Evolutionary conservation across 2,113 vertebrate species (phyloP).

Genomic region (Urocitellus parryii): DNA sequence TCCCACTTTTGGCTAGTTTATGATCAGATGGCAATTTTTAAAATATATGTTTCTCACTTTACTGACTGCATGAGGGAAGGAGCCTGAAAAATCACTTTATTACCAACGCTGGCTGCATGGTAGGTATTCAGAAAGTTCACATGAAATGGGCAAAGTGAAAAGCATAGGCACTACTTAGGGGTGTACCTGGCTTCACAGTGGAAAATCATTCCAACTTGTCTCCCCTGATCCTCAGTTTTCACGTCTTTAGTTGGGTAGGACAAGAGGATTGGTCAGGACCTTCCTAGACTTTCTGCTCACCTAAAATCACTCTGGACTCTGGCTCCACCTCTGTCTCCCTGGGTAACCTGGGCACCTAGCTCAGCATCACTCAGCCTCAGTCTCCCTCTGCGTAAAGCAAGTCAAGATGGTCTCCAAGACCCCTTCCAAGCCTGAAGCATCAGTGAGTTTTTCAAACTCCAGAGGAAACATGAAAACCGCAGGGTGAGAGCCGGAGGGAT

Average conservation of each 20-base stretch:
- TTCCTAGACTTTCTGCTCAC: not conserved
- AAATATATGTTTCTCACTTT: not conserved
- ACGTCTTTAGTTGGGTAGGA: not conserved
- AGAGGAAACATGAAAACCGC: constrained; percentile 59
- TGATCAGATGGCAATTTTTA: not conserved
- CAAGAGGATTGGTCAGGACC: not conserved
- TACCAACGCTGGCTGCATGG: not conserved
- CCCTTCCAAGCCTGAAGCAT: constrained; percentile 9
- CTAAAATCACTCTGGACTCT: not conserved
- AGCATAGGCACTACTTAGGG: not conserved
- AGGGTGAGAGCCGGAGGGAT: constrained; percentile 51
- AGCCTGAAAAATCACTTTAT: not conserved
- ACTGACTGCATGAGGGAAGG: not conserved
- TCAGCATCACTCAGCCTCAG: not conserved
- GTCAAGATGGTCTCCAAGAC: not conserved
- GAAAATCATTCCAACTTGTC: not conserved
- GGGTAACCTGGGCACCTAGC: not conserved
- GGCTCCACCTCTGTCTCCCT: not conserved
- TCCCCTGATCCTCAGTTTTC: not conserved
- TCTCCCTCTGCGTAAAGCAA: not conserved
- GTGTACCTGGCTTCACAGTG: not conserved
- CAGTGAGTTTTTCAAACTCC: constrained; percentile 44
- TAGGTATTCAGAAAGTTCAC: not conserved
- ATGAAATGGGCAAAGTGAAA: not conserved
- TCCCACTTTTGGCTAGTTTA: not conserved